Evolutionary conservation across 2,113 vertebrate genomes (phyloP).

Genomic region (Kobus ellipsiprymnus): DNA sequence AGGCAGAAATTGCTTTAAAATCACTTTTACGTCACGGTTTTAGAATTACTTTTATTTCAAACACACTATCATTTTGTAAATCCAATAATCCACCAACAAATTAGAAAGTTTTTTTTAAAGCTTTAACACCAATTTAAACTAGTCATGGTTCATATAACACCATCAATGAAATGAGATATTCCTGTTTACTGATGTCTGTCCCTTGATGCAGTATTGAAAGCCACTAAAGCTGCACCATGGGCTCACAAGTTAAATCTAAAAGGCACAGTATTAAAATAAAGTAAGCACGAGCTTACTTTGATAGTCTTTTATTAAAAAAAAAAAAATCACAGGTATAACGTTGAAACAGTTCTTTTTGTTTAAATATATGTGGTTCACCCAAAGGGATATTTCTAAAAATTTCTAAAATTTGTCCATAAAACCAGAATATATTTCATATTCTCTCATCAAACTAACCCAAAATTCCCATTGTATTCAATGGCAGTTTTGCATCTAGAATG

Average conservation of each 20-base stretch:
- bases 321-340: conserved; percentile 36
- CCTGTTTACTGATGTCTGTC: conserved; percentile 75
- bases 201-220: conserved; percentile 60
- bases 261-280: conserved; percentile 24
- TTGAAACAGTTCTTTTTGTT: conserved; percentile 32
- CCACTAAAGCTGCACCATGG: conserved; percentile 55
- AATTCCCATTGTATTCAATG: conserved; percentile 71
- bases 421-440: conserved; percentile 62
- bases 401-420: conserved; percentile 53
- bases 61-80: conserved; percentile 58
- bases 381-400: conserved; percentile 58
- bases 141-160: conserved; percentile 50
- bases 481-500: conserved; percentile 71
- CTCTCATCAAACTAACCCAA: conserved; percentile 72
- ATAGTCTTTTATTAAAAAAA: conserved; percentile 30
- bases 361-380: conserved; percentile 35
- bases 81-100: conserved; percentile 59
- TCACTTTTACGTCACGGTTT: conserved; percentile 62
- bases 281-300: conserved; percentile 38
- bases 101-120: conserved; percentile 35
- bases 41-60: conserved; percentile 65
- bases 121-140: conserved; percentile 64
- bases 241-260: conserved; percentile 36
- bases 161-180: conserved; percentile 46
- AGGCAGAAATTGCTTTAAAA: conserved; percentile 56